Conservation (phyloP, 2,888 invertebrate species). For the Agrochola macilenta region DNA sequence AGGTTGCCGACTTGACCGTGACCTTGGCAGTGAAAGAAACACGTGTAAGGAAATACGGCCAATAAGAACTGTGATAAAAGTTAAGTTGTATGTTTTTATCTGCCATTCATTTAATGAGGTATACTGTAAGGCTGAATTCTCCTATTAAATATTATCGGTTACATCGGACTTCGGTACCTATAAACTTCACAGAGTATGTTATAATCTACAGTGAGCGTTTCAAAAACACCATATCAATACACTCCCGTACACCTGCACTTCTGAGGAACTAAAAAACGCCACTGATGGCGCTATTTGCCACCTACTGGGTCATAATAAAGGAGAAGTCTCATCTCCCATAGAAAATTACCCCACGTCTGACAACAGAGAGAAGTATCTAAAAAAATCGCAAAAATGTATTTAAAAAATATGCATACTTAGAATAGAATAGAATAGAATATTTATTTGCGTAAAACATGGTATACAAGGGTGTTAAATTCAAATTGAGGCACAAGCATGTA, state of each 20-base stretch:
- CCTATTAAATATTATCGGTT: not conserved
- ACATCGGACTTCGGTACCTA: not conserved
- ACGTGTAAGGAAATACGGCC: not conserved
- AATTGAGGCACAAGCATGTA: no score
- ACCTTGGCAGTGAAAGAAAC: conserved; percentile 36
- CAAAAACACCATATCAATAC: not conserved
- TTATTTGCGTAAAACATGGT: no score
- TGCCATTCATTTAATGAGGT: not conserved
- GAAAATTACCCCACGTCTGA: no score
- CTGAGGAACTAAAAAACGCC: no score
- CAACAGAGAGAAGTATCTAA: no score
- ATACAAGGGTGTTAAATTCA: no score
- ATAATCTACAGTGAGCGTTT: not conserved
- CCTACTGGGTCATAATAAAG: no score
- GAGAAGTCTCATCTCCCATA: no score
- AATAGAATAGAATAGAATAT: no score
- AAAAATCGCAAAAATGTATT: no score
- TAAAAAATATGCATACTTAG: no score
- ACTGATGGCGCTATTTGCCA: no score
- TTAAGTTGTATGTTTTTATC: not conserved
- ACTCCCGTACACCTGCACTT: not conserved
- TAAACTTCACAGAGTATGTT: not conserved
- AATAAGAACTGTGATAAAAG: conserved; percentile 5
- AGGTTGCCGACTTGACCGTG: not conserved
- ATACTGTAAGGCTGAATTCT: not conserved